A percentile compares a stretch with the other conserved stretches of the same genome.
Evolutionary conservation across 2,797 vertebrate genomes (phyloP).

Genomic region (Coregonus suidteri): DNA sequence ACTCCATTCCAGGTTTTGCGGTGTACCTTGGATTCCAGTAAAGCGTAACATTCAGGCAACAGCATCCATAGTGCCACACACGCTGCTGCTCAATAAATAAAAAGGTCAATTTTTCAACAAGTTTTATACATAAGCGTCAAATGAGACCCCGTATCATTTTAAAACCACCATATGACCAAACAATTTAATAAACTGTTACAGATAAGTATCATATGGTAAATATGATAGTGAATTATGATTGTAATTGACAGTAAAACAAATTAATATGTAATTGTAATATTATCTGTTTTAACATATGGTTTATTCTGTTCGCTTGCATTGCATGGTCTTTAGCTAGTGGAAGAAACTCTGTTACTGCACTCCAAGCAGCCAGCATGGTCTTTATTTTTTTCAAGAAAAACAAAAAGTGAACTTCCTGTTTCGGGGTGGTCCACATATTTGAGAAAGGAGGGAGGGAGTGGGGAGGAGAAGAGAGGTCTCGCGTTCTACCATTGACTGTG

Average conservation of each 20-base stretch:
- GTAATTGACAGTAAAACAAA: neutral
- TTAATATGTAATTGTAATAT: neutral
- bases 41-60: slow-evolving; percentile 54
- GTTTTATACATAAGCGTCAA: neutral
- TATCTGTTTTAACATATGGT: neutral
- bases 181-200: neutral
- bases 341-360: slow-evolving; percentile 24
- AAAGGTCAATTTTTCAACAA: neutral
- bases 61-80: slow-evolving; percentile 61
- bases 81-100: slow-evolving; percentile 33
- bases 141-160: neutral
- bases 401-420: slow-evolving; percentile 89
- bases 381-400: slow-evolving; percentile 79
- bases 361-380: slow-evolving; percentile 56
- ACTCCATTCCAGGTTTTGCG: slow-evolving; percentile 73
- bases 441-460: slow-evolving; percentile 64
- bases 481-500: slow-evolving; percentile 77
- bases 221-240: neutral
- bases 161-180: neutral
- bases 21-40: slow-evolving; percentile 35
- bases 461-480: slow-evolving; percentile 63
- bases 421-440: slow-evolving; percentile 87
- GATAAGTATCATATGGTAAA: neutral
- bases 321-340: neutral
- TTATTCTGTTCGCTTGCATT: neutral